These are phyloP conservation scores for Dyspetes luteomarginatus DNA, from an alignment of 2,888 invertebrate species.

Conservation along the genomic window DNA sequence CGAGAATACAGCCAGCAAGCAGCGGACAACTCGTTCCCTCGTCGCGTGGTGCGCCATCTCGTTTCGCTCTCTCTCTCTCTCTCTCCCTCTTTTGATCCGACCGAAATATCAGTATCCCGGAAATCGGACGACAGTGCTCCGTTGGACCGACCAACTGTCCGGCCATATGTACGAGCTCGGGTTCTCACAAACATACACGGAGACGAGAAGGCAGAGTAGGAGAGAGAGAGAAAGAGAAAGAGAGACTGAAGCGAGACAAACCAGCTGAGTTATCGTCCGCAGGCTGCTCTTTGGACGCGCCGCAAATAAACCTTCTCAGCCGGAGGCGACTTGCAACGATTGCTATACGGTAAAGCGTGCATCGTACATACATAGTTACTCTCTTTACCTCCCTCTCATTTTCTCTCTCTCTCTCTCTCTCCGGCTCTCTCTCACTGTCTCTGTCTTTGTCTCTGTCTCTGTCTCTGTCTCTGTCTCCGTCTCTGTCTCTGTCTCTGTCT, in stretches of 20 bases:
- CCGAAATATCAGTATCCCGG: conserved; percentile 68
- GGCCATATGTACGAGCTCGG: conserved; percentile 28
- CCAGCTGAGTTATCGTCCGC: conserved; percentile 67
- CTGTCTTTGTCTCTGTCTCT: conserved; percentile 2
- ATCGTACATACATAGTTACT: not conserved
- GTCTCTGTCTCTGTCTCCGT: no score
- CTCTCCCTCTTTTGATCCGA: conserved; percentile 58
- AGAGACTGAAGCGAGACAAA: conserved; percentile 62
- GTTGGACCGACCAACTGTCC: conserved; percentile 58
- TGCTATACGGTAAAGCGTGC: conserved; percentile 27
- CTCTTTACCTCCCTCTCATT: conserved; percentile 1
- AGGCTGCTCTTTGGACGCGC: conserved; percentile 68
- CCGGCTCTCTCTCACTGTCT: no score
- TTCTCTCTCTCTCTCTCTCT: no score
- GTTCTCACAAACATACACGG: conserved; percentile 16
- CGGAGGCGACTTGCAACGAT: conserved; percentile 52
- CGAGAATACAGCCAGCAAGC: conserved; percentile 30
- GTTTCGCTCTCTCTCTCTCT: conserved; percentile 29
- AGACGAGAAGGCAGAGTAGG: conserved; percentile 12
- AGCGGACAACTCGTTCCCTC: conserved; percentile 37
- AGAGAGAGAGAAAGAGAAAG: conserved; percentile 23
- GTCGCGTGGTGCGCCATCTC: conserved; percentile 43
- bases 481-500: no score
- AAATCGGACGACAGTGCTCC: conserved; percentile 60
- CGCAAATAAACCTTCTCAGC: conserved; percentile 68